Conservation (phyloP, 2,113 vertebrate species). For the Hemicordylus capensis region DNA sequence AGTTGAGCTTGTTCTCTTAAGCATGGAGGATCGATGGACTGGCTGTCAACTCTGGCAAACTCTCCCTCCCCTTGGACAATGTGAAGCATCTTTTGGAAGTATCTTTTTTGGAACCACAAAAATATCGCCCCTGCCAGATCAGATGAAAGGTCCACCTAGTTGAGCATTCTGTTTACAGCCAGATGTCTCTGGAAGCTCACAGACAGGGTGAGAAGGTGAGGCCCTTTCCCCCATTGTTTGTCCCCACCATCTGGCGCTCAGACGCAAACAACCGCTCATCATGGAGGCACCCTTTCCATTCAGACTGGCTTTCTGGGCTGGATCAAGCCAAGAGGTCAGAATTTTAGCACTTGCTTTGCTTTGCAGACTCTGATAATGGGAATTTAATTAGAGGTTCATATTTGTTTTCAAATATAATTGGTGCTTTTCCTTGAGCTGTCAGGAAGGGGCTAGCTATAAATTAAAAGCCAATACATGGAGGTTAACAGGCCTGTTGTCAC, state of each 20-base stretch:
- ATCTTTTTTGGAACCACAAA: too few species aligned
- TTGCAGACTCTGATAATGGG: not conserved
- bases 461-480: not conserved
- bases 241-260: too few species aligned
- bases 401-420: not conserved
- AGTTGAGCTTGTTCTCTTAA: too few species aligned
- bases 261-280: not conserved
- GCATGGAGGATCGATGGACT: not conserved
- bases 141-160: too few species aligned
- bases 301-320: not conserved
- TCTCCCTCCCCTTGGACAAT: not conserved
- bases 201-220: too few species aligned
- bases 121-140: too few species aligned
- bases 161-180: not conserved
- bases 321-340: not conserved
- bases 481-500: not conserved
- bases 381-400: not conserved
- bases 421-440: not conserved
- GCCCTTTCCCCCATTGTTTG: too few species aligned
- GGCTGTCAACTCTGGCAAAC: not conserved
- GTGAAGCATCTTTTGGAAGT: not conserved
- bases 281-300: not conserved
- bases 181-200: not conserved
- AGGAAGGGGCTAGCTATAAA: not conserved
- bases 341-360: not conserved